Conservation (phyloP, 2,888 invertebrate genomes). For the Miltochrista miniata region DNA sequence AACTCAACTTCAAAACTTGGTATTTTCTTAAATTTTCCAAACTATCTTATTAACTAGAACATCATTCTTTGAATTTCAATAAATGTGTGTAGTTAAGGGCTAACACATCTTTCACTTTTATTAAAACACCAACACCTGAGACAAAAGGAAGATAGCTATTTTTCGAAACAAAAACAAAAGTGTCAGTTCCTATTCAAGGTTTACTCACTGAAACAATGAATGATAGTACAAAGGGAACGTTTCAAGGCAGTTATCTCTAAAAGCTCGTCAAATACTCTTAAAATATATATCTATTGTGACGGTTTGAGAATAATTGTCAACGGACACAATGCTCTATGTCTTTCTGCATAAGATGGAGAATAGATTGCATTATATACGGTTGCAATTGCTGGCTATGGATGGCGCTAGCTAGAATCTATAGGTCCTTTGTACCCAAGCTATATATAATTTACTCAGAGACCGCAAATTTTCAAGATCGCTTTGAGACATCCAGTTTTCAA, state of each 20-base stretch:
- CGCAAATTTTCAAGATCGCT: conserved; percentile 10
- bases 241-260: conserved; percentile 73
- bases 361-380: conserved; percentile 13
- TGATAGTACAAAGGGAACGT: conserved; percentile 73
- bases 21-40: too few species aligned
- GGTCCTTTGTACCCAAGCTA: conserved; percentile 29
- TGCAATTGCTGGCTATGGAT: conserved; percentile 27
- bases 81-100: too few species aligned
- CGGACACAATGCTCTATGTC: conserved; percentile 39
- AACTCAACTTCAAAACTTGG: too few species aligned
- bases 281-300: conserved; percentile 56
- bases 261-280: conserved; percentile 73
- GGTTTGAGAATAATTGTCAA: conserved; percentile 23
- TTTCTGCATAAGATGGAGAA: conserved; percentile 28
- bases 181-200: conserved; percentile 53
- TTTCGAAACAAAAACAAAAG: conserved; percentile 53
- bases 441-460: conserved; percentile 17
- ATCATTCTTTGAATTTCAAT: too few species aligned
- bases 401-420: conserved; percentile 34
- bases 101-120: conserved; percentile 23
- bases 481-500: conserved; percentile 6
- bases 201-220: conserved; percentile 64
- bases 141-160: conserved; percentile 51
- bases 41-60: too few species aligned
- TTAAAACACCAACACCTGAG: conserved; percentile 35